phyloP scores from a whole-genome alignment of 2,113 vertebrate species.

The Columba janthina region DNA sequence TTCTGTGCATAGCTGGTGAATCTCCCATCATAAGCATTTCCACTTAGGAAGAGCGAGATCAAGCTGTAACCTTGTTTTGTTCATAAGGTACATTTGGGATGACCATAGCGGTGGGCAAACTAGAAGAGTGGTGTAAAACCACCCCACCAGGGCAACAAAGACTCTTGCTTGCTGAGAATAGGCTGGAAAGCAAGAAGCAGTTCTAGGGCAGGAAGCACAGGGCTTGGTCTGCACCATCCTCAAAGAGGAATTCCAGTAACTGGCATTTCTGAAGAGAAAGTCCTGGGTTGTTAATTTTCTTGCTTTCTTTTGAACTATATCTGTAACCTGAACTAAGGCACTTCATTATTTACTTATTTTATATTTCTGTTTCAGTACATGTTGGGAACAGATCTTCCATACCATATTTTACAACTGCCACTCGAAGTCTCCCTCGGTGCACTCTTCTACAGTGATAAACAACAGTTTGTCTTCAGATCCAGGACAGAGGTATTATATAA shows the following conservation, averaged over 20 bases:
- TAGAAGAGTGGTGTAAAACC: background rate
- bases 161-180: background rate
- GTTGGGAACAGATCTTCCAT: background rate
- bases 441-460: background rate
- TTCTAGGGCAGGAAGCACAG: background rate
- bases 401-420: background rate
- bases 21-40: rapidly evolving
- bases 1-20: background rate
- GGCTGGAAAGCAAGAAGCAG: background rate
- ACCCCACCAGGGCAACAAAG: background rate
- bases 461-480: background rate
- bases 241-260: background rate
- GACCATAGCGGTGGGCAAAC: background rate
- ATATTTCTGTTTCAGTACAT: background rate
- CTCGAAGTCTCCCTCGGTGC: background rate
- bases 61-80: background rate
- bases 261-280: background rate
- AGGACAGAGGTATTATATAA: background rate
- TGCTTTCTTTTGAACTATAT: background rate
- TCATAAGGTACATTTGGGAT: background rate
- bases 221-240: background rate
- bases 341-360: background rate
- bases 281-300: background rate
- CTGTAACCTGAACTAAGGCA: background rate
- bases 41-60: background rate